Evolutionary conservation across 2,888 invertebrate species (phyloP), one percentile per base, ranked within the genome.

Genomic region (Nymphalis c-album): DNA sequence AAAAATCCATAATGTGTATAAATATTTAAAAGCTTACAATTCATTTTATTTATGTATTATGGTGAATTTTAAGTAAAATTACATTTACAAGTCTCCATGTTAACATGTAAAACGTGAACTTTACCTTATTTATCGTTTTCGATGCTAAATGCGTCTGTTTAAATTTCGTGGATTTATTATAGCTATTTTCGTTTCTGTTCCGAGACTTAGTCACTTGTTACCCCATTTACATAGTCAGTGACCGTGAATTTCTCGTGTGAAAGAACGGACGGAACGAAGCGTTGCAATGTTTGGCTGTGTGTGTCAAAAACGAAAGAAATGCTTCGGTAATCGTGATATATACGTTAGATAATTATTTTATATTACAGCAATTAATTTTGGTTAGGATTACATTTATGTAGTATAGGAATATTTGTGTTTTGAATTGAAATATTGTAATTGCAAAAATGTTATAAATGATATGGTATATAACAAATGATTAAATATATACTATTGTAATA

Each of bases 161-260:
- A 59, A 63, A 48, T 64, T 64, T 55, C 60, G 45, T 59, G 68
- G 60, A 26, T 70, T 68, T 73, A 71, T 74, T 75, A 71, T 69
- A 68, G 69, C 69, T 72, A 73, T 74, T 76, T 73, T 76, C 70
- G 73, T 75, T 72, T 58, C 45, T 55, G 76, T 73, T 73, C 74
- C 74, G 75, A 81, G 83, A 84, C 83, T 90, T 84, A 90, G 86
- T 85, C 81, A 85, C 77, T 80, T 68, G 70, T 75, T 83, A 82
- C 84, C 78, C 85, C 82, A 91, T 91, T 90, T 90, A 87, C 91
- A 89, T 90, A 89, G 84, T 75, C 91, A 91, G 80, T 82, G 88
- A 89, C 89, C 91, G 91, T 91, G 88, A 86, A 85, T 86, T 85
- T 91, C 91, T 91, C 91, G 87, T 91, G 91, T 90, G 91, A 92